Conservation (phyloP, 2,797 vertebrate species). For the Danio albolineatus region DNA sequence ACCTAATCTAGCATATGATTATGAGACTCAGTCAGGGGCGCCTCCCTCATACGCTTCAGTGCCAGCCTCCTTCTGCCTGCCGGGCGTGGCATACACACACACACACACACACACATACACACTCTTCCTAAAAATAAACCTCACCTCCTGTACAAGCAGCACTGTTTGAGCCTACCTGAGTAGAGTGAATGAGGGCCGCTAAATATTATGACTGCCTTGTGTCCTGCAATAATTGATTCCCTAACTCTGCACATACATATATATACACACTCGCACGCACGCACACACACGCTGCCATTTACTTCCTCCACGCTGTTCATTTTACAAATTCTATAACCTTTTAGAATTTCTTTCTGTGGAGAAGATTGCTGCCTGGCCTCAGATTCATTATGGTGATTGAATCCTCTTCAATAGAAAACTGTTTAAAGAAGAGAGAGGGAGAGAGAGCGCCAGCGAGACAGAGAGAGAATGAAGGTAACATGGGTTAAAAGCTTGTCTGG, state of each 20-base stretch:
- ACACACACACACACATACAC: slow-evolving; percentile 42
- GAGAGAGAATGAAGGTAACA: slow-evolving; percentile 80
- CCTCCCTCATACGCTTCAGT: slow-evolving; percentile 64
- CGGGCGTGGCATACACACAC: slow-evolving; percentile 57
- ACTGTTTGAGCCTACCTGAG: slow-evolving; percentile 85
- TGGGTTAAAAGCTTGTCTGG: slow-evolving; percentile 91
- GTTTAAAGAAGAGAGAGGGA: slow-evolving; percentile 78
- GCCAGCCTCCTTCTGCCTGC: slow-evolving; percentile 63
- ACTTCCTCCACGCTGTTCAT: slow-evolving; percentile 87
- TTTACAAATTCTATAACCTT: slow-evolving; percentile 95
- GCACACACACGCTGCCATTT: slow-evolving; percentile 82
- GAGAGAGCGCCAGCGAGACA: slow-evolving; percentile 28
- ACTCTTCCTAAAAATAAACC: slow-evolving; percentile 64
- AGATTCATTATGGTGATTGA: slow-evolving; percentile 95
- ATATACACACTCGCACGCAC: slow-evolving; percentile 38
- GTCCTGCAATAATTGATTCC: slow-evolving; percentile 88
- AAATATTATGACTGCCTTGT: slow-evolving; percentile 87
- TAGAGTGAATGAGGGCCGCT: slow-evolving; percentile 84
- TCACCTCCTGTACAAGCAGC: slow-evolving; percentile 56
- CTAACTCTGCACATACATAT: slow-evolving; percentile 62
- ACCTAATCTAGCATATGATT: slow-evolving; percentile 72
- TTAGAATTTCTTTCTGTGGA: slow-evolving; percentile 92
- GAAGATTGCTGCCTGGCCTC: slow-evolving; percentile 91
- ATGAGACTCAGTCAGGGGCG: slow-evolving; percentile 67
- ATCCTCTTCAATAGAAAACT: slow-evolving; percentile 93